A percentile compares a stretch with the other conserved stretches of the same genome.
These are phyloP conservation scores for Chionoecetes opilio DNA, from an alignment of 1,140 invertebrate genomes.

Conservation along the genomic window DNA sequence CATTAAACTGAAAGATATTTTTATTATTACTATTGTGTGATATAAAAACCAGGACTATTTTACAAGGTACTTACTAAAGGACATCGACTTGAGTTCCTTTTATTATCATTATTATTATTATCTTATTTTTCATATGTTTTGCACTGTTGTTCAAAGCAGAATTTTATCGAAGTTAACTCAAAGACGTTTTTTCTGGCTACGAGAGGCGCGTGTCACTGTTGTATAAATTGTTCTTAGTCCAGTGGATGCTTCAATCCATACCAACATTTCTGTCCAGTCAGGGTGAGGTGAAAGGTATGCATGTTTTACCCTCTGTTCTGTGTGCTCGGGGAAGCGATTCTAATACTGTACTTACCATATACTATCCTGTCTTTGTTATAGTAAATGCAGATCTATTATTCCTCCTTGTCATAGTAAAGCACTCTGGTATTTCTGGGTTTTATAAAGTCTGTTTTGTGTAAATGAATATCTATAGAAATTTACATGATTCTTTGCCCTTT, in stretches of 20 bases:
- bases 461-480: no score
- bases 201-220: neutral
- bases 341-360: neutral
- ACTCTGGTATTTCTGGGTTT: neutral
- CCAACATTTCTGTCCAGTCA: constrained; percentile 1
- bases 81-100: no score
- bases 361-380: neutral
- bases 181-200: no score
- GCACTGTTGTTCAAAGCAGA: neutral
- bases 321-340: neutral
- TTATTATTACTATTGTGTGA: constrained; percentile 27
- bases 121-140: neutral
- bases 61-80: neutral
- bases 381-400: no score
- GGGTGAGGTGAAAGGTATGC: neutral
- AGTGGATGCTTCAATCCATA: neutral
- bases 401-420: no score
- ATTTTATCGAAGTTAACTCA: no score
- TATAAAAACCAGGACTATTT: no score
- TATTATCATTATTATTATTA: no score
- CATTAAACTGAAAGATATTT: no score
- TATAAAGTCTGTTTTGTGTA: neutral
- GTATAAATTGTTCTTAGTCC: neutral
- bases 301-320: neutral
- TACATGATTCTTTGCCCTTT: no score